These are phyloP conservation scores for Microctonus hyperodae DNA, from an alignment of 2,888 invertebrate genomes.

Conservation along the genomic window DNA sequence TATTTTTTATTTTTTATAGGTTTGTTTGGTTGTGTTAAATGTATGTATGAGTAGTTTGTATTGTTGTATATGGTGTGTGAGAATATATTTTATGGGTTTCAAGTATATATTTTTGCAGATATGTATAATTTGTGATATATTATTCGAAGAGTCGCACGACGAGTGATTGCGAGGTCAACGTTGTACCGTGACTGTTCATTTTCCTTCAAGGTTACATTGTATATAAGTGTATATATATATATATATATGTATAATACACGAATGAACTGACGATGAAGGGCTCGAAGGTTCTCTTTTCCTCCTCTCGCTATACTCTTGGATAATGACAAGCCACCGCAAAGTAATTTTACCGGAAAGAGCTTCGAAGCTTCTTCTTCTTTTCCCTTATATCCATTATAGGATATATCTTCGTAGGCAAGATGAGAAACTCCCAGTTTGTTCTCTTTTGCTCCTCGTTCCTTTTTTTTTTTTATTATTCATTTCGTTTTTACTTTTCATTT, in stretches of 20 bases:
- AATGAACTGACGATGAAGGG: slow-evolving; percentile 15
- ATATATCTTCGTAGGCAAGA: slow-evolving; percentile 38
- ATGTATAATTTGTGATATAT: slow-evolving; percentile 10
- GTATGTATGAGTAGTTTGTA: no score
- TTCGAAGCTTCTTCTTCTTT: slow-evolving; percentile 36
- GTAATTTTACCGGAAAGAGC: slow-evolving; percentile 44
- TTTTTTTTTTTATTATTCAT: slow-evolving; percentile 4
- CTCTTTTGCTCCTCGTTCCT: slow-evolving; percentile 12
- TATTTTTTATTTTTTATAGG: no score
- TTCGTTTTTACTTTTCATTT: background rate
- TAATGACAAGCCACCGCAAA: slow-evolving; percentile 45
- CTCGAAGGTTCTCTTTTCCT: slow-evolving; percentile 2
- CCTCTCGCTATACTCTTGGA: slow-evolving; percentile 47
- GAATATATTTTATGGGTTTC: no score
- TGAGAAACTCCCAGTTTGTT: slow-evolving; percentile 35
- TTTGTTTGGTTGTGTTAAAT: no score
- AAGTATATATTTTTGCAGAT: background rate
- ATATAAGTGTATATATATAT: slow-evolving; percentile 10
- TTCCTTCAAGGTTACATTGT: slow-evolving; percentile 38
- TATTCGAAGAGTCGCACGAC: slow-evolving; percentile 7
- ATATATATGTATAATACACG: slow-evolving; percentile 6
- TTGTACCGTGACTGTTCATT: slow-evolving; percentile 34
- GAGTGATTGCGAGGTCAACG: slow-evolving; percentile 34
- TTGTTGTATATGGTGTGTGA: no score
- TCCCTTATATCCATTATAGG: slow-evolving; percentile 35